A percentile compares a stretch with the other conserved stretches of the same genome.
phyloP scores from a whole-genome alignment of 2,888 invertebrate species.

The Philereme transversata region DNA sequence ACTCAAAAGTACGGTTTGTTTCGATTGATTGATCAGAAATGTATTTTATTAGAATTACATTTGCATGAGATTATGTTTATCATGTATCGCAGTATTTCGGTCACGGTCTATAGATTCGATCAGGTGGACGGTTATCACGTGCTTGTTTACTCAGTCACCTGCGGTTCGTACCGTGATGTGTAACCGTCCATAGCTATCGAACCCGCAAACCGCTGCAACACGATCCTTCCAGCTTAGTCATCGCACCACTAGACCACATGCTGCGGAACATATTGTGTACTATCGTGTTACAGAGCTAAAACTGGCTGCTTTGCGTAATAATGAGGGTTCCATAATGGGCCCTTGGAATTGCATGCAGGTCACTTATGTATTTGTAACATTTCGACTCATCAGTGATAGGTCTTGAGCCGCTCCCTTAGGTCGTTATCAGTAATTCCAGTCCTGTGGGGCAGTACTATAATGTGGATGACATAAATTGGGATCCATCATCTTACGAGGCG shows the following conservation, averaged over 20 bases:
- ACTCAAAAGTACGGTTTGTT: neutral
- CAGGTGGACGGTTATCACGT: slow-evolving; percentile 16
- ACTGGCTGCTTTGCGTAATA: neutral
- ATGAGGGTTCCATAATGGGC: neutral
- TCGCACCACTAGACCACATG: slow-evolving; percentile 7
- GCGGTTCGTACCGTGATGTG: no score
- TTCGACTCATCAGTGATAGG: no score
- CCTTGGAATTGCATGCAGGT: neutral
- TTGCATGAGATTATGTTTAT: slow-evolving; percentile 8
- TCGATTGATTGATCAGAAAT: slow-evolving; percentile 7
- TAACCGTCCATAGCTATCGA: no score
- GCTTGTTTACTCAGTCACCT: neutral
- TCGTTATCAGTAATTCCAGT: no score
- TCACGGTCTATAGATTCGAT: slow-evolving; percentile 17
- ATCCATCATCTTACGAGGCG: no score
- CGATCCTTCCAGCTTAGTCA: neutral
- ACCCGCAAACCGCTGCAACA: slow-evolving; percentile 15
- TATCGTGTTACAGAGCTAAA: slow-evolving; percentile 2
- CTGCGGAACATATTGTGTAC: neutral
- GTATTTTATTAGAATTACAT: slow-evolving; percentile 9
- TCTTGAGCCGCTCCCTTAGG: no score
- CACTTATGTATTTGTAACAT: no score
- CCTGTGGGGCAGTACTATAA: no score
- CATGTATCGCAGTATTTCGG: slow-evolving; percentile 11
- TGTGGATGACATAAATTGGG: no score